Base-by-base conservation (phyloP, 2,113 vertebrate genomes). In the Coryphaenoides rupestris region DNA sequence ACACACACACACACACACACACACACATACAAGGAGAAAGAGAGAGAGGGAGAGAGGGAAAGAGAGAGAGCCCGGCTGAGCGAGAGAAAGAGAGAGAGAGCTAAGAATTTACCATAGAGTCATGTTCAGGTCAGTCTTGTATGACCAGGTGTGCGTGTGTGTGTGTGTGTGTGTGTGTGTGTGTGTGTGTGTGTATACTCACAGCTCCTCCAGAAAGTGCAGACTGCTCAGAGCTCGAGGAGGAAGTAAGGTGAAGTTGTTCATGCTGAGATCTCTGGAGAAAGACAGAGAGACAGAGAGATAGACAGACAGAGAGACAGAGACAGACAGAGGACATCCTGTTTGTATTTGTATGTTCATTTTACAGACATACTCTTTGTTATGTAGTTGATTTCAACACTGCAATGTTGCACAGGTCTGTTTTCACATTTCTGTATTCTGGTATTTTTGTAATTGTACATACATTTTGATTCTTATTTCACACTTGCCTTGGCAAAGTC, bases 171-270 rank as follows among this genome's bases (percentile, higher is more conserved):
- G 49, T 66, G 55, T 49, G 63, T 45, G 67, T 60, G 64, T 58
- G 57, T 28, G 60, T 55, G 63, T 68, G 63, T 63, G 57, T 66
- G 76, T n/a, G 17, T 74, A 68, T 87, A 96, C 95, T 94, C 86
- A 98, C 95, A 98, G 82, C 84, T 98, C 95, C 88, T 96, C 94
- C 69, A 98, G 91, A 88, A 96, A 95, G 83, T 93, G 92, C 52
- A 96, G 92, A 58, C 86, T 90, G 82, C 89, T 87, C 74, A 94
- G 86, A 17, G 87, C 86, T 62, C 86, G 90, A 19, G 79, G 83
- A 76, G 92, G 77, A 78, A 96, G 78, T 77, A 86, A 87, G 53
- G 92, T 94, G 74, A 98, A 91, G 88, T 96, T 96, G 89, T 98
- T 98, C 95, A 98, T 98, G 74, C 95, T 98, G 86, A 98, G 93